Evolutionary conservation across 1,140 invertebrate genomes (phyloP).

Genomic region (Drosophila nigrodunni): DNA sequence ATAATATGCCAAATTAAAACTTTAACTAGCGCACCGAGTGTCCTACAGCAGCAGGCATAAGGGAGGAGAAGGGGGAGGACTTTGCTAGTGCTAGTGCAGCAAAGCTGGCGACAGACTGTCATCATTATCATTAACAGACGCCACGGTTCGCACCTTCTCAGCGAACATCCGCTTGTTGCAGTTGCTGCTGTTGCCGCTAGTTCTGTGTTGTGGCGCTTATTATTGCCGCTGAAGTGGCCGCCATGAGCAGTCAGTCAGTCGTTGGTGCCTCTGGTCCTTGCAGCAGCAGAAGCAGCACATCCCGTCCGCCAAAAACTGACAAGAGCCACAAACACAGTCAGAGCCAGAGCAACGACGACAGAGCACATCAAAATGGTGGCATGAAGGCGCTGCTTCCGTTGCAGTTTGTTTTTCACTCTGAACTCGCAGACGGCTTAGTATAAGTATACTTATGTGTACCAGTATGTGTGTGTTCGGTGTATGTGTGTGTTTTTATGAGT

Average conservation of each 20-base stretch:
- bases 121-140: constrained; percentile 80
- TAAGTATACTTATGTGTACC: constrained; percentile 44
- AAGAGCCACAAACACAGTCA: constrained; percentile 2
- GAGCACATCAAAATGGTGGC: constrained; percentile 22
- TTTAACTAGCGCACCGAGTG: constrained; percentile 80
- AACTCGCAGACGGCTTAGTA: constrained; percentile 71
- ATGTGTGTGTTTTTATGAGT: constrained; percentile 49
- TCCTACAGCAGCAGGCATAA: constrained; percentile 58
- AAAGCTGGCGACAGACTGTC: constrained; percentile 74
- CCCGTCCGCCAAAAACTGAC: constrained; percentile 55
- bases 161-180: constrained; percentile 6
- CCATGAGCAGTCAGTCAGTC: constrained; percentile 63
- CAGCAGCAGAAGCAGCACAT: not conserved
- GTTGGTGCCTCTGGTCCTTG: constrained; percentile 1
- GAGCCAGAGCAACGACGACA: constrained; percentile 16
- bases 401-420: constrained; percentile 72
- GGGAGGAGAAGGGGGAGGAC: not conserved
- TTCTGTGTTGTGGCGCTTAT: constrained; percentile 61
- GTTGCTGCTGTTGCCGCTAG: constrained; percentile 10
- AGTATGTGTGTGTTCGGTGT: constrained; percentile 20
- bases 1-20: constrained; percentile 82
- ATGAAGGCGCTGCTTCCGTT: constrained; percentile 71
- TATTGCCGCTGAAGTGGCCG: constrained; percentile 78
- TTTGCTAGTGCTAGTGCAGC: constrained; percentile 50
- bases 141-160: constrained; percentile 65